A percentile compares a stretch with the other conserved stretches of the same genome.
phyloP scores from a whole-genome alignment of 1,140 invertebrate genomes.

The Vanessa atalanta region DNA sequence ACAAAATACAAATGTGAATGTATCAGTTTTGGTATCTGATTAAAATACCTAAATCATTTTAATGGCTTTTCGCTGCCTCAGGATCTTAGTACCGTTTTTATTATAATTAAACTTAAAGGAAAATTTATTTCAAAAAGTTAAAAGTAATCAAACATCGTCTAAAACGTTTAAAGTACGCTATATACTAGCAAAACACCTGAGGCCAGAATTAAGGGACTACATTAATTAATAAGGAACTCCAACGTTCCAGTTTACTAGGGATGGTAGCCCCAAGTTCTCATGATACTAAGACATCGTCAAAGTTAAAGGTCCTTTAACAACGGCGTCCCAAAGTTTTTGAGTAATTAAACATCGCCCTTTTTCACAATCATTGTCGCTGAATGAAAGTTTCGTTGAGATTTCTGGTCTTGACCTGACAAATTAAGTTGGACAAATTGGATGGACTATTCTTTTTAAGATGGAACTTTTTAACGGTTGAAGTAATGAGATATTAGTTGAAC shows the following conservation, averaged over 20 bases:
- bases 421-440: constrained; percentile 29
- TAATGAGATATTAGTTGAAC: constrained; percentile 5
- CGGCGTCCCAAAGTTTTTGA: constrained; percentile 51
- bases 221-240: constrained; percentile 54
- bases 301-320: constrained; percentile 39
- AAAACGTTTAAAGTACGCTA: constrained; percentile 19
- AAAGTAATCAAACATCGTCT: neutral
- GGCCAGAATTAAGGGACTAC: constrained; percentile 47
- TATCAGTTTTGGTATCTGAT: too few species aligned
- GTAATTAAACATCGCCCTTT: constrained; percentile 55
- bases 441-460: constrained; percentile 7
- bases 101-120: neutral
- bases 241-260: constrained; percentile 26
- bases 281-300: constrained; percentile 19
- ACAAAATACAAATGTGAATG: too few species aligned
- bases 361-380: constrained; percentile 41
- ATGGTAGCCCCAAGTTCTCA: constrained; percentile 15
- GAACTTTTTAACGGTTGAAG: constrained; percentile 13
- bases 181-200: constrained; percentile 46
- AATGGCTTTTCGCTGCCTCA: too few species aligned
- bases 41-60: too few species aligned
- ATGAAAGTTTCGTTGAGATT: constrained; percentile 29
- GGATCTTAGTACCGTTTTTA: neutral
- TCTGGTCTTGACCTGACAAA: constrained; percentile 28
- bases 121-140: neutral